Conservation (phyloP, 1,140 invertebrate genomes). For the Pinna nobilis region DNA sequence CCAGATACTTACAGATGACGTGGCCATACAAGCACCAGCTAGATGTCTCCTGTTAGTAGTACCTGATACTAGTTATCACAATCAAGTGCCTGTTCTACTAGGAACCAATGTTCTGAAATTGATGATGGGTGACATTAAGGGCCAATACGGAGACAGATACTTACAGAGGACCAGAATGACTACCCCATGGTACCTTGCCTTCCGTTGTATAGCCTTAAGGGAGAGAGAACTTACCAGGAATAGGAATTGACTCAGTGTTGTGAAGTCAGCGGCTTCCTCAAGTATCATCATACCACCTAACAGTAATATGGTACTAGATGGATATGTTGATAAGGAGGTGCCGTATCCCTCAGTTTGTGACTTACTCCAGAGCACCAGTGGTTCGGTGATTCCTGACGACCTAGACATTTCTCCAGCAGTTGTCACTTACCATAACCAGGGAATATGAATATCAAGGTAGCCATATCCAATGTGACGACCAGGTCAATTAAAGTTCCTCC, state of each 20-base stretch:
- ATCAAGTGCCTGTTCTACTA: slow-evolving; percentile 22
- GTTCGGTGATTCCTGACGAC: background rate
- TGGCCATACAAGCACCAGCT: background rate
- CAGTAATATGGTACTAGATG: slow-evolving; percentile 5
- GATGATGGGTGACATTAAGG: slow-evolving; percentile 5
- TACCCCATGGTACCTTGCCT: slow-evolving; percentile 34
- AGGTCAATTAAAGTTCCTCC: slow-evolving; percentile 13
- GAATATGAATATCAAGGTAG: background rate
- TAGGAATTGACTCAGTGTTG: slow-evolving; percentile 6
- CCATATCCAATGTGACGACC: slow-evolving; percentile 11
- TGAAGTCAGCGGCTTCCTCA: slow-evolving; percentile 1
- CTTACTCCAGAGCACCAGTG: background rate
- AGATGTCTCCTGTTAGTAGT: background rate
- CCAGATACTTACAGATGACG: background rate
- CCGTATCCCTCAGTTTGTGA: slow-evolving; percentile 11
- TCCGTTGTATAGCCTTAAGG: slow-evolving; percentile 20
- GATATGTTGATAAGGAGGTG: slow-evolving; percentile 7
- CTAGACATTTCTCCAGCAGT: slow-evolving; percentile 14
- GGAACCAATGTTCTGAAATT: slow-evolving; percentile 18
- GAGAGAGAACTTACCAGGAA: slow-evolving; percentile 23
- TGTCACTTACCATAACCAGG: slow-evolving; percentile 10
- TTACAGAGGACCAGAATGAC: slow-evolving; percentile 16
- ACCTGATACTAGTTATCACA: slow-evolving; percentile 21
- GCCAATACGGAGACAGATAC: slow-evolving; percentile 3
- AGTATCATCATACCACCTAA: slow-evolving; percentile 29